Evolutionary conservation across 1,140 invertebrate species (phyloP).

Genomic region (Drosophila insularis): DNA sequence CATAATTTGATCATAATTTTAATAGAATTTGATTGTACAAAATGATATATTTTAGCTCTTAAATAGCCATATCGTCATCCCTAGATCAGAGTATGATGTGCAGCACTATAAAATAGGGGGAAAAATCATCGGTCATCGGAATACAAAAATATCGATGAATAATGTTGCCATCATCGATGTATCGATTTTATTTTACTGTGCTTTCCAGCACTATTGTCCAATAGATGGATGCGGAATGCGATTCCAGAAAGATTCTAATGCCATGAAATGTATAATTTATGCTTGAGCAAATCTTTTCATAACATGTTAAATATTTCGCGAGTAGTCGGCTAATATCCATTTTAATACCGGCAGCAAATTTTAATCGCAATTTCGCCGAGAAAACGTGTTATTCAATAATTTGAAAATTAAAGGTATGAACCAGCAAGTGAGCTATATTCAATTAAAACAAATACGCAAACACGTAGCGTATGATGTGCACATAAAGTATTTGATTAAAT

Average conservation of each 20-base stretch:
- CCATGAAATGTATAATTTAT: slow-evolving; percentile 33
- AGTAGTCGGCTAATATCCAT: slow-evolving; percentile 13
- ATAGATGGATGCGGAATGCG: slow-evolving; percentile 25
- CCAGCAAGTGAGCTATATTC: slow-evolving; percentile 44
- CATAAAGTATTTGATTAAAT: background rate
- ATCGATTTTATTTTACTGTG: no score
- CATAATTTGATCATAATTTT: background rate
- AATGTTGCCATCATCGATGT: no score
- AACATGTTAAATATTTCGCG: slow-evolving; percentile 21
- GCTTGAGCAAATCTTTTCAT: slow-evolving; percentile 32
- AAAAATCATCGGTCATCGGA: no score
- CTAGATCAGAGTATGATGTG: background rate
- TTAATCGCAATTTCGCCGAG: slow-evolving; percentile 14
- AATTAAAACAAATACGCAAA: background rate
- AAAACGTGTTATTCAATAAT: slow-evolving; percentile 72
- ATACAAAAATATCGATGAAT: no score
- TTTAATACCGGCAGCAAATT: slow-evolving; percentile 29
- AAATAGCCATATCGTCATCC: background rate
- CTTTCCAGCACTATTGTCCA: slow-evolving; percentile 19
- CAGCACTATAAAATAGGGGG: no score
- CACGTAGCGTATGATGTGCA: background rate
- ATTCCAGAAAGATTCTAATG: slow-evolving; percentile 43
- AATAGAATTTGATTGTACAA: background rate
- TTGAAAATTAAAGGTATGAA: slow-evolving; percentile 17
- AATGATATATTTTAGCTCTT: background rate